Evolutionary conservation across 2,888 invertebrate genomes (phyloP), one percentile per base, ranked within the genome.

Genomic region (Aradus depressus): DNA sequence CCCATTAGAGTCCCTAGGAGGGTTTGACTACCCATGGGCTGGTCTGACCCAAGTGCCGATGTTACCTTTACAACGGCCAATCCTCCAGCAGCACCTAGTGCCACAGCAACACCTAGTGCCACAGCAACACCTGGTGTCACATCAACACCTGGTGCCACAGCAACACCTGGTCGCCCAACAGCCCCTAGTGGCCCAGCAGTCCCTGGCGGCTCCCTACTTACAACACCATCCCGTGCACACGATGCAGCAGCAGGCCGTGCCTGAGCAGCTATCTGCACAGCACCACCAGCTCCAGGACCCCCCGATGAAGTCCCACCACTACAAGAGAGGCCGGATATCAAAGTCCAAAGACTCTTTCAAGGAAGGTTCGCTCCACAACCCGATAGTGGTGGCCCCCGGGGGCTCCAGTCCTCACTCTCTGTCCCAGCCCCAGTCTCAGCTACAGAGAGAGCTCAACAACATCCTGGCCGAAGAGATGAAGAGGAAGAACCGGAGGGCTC

Each of bases 401-500:
- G 26, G 37, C 12, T 19, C 34, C 19, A 44, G 21, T 22, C 31
- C 49, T 14, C 49, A 42, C n/a, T 34, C 26, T 14, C 39, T 47
- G 10, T 44, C 50, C 12, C 49, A 53, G 25, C 41, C 14, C 41
- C 49, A 42, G n/a, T 34, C 26, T 14, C 39, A 50, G 10, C 50
- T 53, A 10, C 49, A 53, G 25, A 48, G 49, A 14, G 42, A 54
- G 25, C 49, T 56, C 12, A 56, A 56, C 41, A 35, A 51, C 25
- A 54, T 56, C 37, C 50, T 56, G 6, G 56, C 56, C 18, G 52
- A 56, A 34, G 56, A 56, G 28, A 52, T 56, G 50, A 48, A 45
- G 21, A 42, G 52, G 37, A 56, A 56, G 39, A 56, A 56, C 31
- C 56, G 51, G 3, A 44, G 55, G 21, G 44, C 22, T 16, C 31